phyloP scores from a whole-genome alignment of 2,888 invertebrate species.

The Epirrita christyi region DNA sequence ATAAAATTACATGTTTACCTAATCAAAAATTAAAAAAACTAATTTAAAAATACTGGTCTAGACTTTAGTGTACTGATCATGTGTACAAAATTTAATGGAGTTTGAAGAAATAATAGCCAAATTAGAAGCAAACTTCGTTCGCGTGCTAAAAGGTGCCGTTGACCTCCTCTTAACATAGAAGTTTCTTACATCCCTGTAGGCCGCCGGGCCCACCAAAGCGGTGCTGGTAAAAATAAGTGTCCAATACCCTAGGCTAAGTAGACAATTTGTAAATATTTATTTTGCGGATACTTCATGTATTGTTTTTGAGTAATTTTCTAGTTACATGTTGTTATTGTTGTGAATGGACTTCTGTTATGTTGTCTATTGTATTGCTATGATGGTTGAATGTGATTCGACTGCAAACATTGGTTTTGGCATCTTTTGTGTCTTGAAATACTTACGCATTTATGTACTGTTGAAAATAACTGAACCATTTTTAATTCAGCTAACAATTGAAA shows the following conservation, averaged over 20 bases:
- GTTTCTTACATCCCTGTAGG: too few species aligned
- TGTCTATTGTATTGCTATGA: background rate
- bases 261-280: constrained; percentile 33
- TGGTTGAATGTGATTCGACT: constrained; percentile 35
- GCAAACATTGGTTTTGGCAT: constrained; percentile 10
- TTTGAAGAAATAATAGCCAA: too few species aligned
- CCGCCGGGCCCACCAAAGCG: too few species aligned
- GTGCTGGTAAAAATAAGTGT: background rate
- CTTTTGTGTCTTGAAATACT: background rate
- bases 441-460: background rate
- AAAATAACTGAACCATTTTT: background rate
- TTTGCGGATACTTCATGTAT: constrained; percentile 13
- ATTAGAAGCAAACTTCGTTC: too few species aligned
- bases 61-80: too few species aligned
- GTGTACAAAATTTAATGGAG: too few species aligned
- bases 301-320: constrained; percentile 25
- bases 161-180: too few species aligned
- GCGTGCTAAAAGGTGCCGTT: too few species aligned
- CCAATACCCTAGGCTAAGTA: constrained; percentile 24
- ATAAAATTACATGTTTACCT: too few species aligned
- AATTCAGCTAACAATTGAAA: background rate
- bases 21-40: too few species aligned
- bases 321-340: constrained; percentile 18
- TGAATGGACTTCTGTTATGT: background rate
- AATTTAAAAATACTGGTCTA: too few species aligned